These are phyloP conservation scores for Steromphala cineraria DNA, from an alignment of 2,888 invertebrate genomes.

Conservation along the genomic window DNA sequence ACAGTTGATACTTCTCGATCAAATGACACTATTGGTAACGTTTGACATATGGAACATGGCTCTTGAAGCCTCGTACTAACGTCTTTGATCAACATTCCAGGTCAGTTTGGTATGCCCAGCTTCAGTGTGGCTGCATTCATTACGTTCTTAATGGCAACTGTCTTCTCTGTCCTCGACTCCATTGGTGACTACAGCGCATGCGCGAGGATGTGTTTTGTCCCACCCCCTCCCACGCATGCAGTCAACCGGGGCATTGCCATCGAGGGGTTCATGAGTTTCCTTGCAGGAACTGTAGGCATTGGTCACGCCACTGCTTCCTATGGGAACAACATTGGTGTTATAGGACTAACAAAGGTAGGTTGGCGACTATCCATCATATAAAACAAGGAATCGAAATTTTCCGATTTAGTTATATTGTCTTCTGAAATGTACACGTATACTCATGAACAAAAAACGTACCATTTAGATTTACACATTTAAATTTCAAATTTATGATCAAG, in stretches of 20 bases:
- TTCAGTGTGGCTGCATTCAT: conserved; percentile 59
- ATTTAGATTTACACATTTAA: too few species aligned
- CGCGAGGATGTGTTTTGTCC: conserved; percentile 82
- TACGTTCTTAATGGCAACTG: conserved; percentile 62
- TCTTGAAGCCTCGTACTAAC: too few species aligned
- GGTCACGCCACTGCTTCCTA: conserved; percentile 92
- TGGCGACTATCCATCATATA: too few species aligned
- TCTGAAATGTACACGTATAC: background rate
- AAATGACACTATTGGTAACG: too few species aligned
- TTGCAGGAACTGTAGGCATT: conserved; percentile 89
- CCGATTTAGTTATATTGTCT: too few species aligned
- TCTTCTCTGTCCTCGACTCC: conserved; percentile 66
- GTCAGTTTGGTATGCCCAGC: conserved; percentile 60
- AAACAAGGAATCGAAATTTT: too few species aligned
- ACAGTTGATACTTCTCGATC: too few species aligned
- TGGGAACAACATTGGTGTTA: conserved; percentile 92
- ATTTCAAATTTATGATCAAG: too few species aligned
- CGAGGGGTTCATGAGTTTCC: conserved; percentile 87
- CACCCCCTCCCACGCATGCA: conserved; percentile 88
- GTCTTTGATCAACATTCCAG: conserved; percentile 33
- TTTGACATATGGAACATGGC: too few species aligned
- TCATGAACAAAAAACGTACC: too few species aligned
- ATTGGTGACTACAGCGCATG: conserved; percentile 93
- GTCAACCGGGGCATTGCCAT: conserved; percentile 84
- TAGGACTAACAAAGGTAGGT: conserved; percentile 87